A percentile compares a stretch with the other conserved stretches of the same genome.
phyloP scores from a whole-genome alignment of 2,113 vertebrate genomes.

The Microtus oregoni region DNA sequence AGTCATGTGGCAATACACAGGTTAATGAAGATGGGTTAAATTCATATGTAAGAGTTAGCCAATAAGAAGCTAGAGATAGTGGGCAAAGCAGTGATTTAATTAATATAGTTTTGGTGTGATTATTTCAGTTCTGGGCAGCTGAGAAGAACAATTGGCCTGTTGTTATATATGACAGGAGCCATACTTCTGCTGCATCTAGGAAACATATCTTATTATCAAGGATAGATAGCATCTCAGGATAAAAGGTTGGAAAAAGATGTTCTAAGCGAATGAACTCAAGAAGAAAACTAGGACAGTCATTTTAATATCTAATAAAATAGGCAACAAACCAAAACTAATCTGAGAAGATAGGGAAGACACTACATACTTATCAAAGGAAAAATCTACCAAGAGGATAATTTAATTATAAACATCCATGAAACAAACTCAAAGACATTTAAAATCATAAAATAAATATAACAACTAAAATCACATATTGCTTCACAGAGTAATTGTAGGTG shows the following conservation, averaged over 20 bases:
- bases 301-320: neutral
- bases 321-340: neutral
- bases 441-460: neutral
- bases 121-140: too few species aligned
- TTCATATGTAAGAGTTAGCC: too few species aligned
- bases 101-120: too few species aligned
- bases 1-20: too few species aligned
- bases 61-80: too few species aligned
- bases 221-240: neutral
- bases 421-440: neutral
- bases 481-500: too few species aligned
- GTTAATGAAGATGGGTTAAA: too few species aligned
- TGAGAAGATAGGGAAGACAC: neutral
- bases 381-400: neutral
- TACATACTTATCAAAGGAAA: neutral
- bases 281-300: neutral
- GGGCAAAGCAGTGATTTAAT: too few species aligned
- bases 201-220: neutral
- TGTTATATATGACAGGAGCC: too few species aligned
- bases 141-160: too few species aligned
- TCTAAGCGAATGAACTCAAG: neutral
- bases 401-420: neutral
- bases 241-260: neutral
- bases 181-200: neutral
- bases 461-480: neutral